Percentiles rank a stretch among this genome's conserved stretches.
Evolutionary conservation across 1,140 invertebrate genomes (phyloP).

Genomic region (Whitmania pigra): DNA sequence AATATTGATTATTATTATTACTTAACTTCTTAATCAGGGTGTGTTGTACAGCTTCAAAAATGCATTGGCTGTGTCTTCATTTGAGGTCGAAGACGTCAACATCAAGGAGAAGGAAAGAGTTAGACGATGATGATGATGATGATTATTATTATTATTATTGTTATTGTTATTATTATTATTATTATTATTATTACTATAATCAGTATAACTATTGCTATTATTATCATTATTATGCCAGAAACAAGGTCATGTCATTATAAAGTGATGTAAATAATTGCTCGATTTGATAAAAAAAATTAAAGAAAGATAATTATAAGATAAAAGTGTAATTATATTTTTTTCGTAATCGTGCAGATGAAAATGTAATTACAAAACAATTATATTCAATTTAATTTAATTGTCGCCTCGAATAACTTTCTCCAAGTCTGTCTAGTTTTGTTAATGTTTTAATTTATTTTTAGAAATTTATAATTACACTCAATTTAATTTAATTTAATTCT

Average conservation of each 20-base stretch:
- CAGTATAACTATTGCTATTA: background rate
- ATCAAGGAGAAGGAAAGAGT: conserved; percentile 12
- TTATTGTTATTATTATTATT: background rate
- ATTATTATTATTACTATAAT: conserved; percentile 1
- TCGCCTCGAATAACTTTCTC: too few relatives aligned
- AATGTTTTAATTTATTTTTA: too few relatives aligned
- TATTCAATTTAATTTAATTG: too few relatives aligned
- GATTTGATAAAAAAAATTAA: too few relatives aligned
- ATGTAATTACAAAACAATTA: too few relatives aligned
- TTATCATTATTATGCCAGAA: background rate
- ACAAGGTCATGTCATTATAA: too few relatives aligned
- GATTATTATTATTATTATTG: background rate
- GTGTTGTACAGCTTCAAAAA: conserved; percentile 84
- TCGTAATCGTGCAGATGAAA: too few relatives aligned
- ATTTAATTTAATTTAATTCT: too few relatives aligned
- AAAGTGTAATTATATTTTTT: too few relatives aligned
- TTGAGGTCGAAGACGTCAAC: conserved; percentile 62
- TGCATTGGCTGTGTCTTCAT: conserved; percentile 68
- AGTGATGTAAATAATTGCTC: too few relatives aligned
- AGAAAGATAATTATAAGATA: background rate
- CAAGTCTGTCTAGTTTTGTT: too few relatives aligned
- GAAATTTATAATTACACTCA: too few relatives aligned
- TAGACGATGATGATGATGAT: conserved; percentile 9
- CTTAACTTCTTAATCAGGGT: conserved; percentile 47
- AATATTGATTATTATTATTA: conserved; percentile 13